Evolutionary conservation across 2,113 vertebrate genomes (phyloP), one percentile per base, ranked within the genome.

Genomic region (Brienomyrus brachyistius): DNA sequence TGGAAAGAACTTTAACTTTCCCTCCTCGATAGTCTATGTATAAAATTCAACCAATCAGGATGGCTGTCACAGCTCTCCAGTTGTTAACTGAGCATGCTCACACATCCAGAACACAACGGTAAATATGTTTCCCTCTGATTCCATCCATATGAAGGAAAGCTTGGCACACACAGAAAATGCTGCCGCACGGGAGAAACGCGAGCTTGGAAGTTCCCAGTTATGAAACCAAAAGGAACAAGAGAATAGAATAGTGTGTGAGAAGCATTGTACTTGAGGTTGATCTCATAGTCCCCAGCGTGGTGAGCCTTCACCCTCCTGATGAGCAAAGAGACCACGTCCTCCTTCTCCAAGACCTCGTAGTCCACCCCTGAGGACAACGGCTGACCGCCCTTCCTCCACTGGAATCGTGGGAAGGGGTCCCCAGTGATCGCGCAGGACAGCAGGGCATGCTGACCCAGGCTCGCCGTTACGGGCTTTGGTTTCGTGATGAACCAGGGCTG

Each of bases 401-500:
- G 94, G 92, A 97, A 97, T 15, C 95, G 94, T 35, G 98, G 98
- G 90, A 98, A 98, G 83, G 97, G 98, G 93, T 99, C 98, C 47
- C 98, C 97, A 15, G 98, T 97, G 3, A 99, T 95, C 92, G 98
- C 98, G 47, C 98, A 98, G 89, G 98, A 98, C 91, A 99, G 95
- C 74, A 98, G 95, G 48, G 96, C 95, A 5, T 95, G 97, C 85
- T 98, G 97, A 31, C 98, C 98, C 89, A 95, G 91, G n/a, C 80
- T 80, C 47, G 96, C 95, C 0, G 93, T 96, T 91, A 96, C 94
- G 0, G 97, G 95, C 93, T 96, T 97, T 0, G 98, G 98, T 93
- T 98, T 99, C 92, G 97, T 98, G 93, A 99, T 99, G 93, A 99
- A 98, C 98, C 98, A 99, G 66, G 98, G 98, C 92, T 99, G 98